Base-by-base conservation (phyloP, 2,797 vertebrate genomes). In the Coreius guichenoti region DNA sequence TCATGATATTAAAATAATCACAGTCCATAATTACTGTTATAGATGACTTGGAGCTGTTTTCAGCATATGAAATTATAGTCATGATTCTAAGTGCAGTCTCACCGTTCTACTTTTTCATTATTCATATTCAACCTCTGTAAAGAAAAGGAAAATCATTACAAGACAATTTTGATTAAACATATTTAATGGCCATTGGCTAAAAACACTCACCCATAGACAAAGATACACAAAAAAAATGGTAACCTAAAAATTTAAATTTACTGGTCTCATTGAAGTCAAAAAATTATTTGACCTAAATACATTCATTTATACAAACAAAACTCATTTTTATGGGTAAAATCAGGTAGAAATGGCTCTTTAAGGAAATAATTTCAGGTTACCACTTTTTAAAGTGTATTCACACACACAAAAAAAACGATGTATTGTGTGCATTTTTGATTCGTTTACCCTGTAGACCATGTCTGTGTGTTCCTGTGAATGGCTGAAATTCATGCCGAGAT, bases 401-500 rank as follows among this genome's bases (percentile, higher is more conserved):
- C 47, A 17, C 26, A 47, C 4, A 47, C 16, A 16, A 39, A 43
- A 43, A 43, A 43, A 43, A 2, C 8, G 0, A 3, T 17, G 14
- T 74, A 29, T 26, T 70, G 2, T 79, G 16, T 58, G n/a, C 33
- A 76, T 39, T 39, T 33, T 33, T 31, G 0, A 39, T 58, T 13
- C 8, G 31, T 92, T 96, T 89, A 98, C 97, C 95, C 93, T 92
- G 0, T 95, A 94, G 67, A 98, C 93, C 92, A 98, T 94, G 89
- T 92, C 92, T 63, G 95, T 83, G 91, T 98, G 97, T 88, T 98
- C 98, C 81, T 96, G 96, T 0, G 97, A 97, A 89, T 90, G 93
- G 94, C 97, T 99, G 94, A 99, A 98, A 92, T 97, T 98, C 77
- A 92, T 94, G 89, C 96, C 96, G 33, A 98, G 95, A 90, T 98